These are phyloP conservation scores for Panopea generosa DNA, from an alignment of 2,888 invertebrate species.

Conservation along the genomic window DNA sequence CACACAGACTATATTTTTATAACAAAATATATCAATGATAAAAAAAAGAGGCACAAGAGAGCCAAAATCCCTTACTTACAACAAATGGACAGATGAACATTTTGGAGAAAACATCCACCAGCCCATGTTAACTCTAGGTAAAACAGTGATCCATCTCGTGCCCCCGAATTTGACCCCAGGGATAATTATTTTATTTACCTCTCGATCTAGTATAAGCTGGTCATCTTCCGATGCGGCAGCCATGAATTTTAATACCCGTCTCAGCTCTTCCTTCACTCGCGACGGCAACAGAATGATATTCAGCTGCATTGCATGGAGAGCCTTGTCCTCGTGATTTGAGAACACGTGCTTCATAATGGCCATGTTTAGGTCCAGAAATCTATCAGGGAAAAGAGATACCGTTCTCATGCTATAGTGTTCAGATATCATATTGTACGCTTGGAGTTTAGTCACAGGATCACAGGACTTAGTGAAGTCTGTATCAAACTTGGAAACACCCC, in stretches of 20 bases:
- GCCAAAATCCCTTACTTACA: no score
- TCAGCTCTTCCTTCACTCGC: conserved; percentile 78
- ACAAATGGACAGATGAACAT: no score
- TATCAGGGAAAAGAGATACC: conserved; percentile 78
- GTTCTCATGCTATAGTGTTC: conserved; percentile 73
- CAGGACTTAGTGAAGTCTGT: conserved; percentile 71
- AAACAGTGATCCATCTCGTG: neutral
- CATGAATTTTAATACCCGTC: conserved; percentile 81
- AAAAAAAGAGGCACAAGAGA: no score
- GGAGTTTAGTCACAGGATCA: conserved; percentile 73
- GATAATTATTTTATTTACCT: conserved; percentile 71
- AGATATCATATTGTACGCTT: conserved; percentile 78
- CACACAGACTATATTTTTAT: no score
- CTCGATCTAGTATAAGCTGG: conserved; percentile 69
- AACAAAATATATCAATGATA: no score
- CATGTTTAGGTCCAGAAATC: conserved; percentile 81
- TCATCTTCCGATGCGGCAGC: conserved; percentile 71
- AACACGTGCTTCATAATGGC: conserved; percentile 81
- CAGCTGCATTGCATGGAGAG: conserved; percentile 80
- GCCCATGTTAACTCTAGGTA: no score
- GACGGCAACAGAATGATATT: conserved; percentile 79
- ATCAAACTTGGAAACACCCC: conserved; percentile 77
- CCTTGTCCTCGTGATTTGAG: conserved; percentile 69
- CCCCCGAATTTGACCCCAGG: no score
- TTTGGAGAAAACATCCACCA: no score